Percentiles rank a stretch among this genome's conserved stretches.
Evolutionary conservation across 2,888 invertebrate genomes (phyloP).

Genomic region (Serrognathus titanus): DNA sequence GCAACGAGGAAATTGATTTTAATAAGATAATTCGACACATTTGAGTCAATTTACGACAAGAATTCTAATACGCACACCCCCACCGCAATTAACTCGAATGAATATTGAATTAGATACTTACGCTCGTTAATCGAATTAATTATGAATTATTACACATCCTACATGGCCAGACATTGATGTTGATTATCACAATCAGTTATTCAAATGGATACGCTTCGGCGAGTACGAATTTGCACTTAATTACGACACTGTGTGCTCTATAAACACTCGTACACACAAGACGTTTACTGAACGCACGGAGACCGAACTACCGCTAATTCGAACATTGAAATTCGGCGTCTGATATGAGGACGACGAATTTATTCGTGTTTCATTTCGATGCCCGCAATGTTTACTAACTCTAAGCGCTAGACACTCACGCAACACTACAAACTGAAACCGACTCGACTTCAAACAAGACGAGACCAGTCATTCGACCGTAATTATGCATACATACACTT

Average conservation of each 20-base stretch:
- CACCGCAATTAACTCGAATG: constrained; percentile 17
- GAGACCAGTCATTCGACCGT: constrained; percentile 6
- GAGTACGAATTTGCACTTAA: constrained; percentile 18
- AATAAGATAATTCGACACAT: constrained; percentile 40
- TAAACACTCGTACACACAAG: not conserved
- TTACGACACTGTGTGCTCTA: constrained; percentile 2
- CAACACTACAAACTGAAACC: constrained; percentile 11
- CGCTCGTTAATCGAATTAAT: constrained; percentile 35
- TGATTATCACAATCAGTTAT: constrained; percentile 11
- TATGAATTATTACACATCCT: constrained; percentile 27
- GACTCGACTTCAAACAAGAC: constrained; percentile 5
- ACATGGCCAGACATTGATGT: constrained; percentile 29
- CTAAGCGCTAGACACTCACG: constrained; percentile 10
- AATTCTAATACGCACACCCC: constrained; percentile 30
- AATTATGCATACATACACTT: constrained; percentile 14
- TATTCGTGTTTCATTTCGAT: constrained; percentile 9
- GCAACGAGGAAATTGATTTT: constrained; percentile 43
- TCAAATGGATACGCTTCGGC: constrained; percentile 16
- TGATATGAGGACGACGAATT: constrained; percentile 1
- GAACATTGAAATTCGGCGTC: no score
- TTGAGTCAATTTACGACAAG: constrained; percentile 23
- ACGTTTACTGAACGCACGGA: not conserved
- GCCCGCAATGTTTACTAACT: constrained; percentile 17
- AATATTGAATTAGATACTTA: constrained; percentile 31
- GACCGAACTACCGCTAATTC: no score